Conservation (phyloP, 92 coral and sea anemone genomes). For the Umimayanthus chanpuru region DNA sequence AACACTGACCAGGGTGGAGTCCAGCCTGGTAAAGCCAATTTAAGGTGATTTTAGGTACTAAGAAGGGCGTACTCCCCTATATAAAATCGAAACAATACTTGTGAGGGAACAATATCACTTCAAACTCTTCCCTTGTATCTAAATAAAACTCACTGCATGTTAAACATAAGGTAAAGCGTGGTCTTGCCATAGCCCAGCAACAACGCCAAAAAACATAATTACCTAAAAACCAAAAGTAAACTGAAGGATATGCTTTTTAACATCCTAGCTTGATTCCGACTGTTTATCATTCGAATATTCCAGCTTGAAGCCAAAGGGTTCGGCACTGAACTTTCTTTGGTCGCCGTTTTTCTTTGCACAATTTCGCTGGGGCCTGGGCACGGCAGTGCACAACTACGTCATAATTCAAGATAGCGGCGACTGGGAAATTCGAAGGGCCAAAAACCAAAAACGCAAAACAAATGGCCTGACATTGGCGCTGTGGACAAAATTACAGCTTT, state of each 20-base stretch:
- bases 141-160: neutral
- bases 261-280: no score
- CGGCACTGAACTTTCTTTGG: no score
- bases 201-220: neutral
- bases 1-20: neutral
- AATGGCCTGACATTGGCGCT: no score
- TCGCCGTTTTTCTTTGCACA: no score
- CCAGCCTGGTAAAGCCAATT: neutral
- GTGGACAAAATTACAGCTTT: neutral
- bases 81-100: neutral
- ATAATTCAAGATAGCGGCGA: no score
- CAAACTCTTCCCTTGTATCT: neutral
- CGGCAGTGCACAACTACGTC: no score
- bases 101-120: neutral
- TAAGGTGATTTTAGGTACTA: neutral
- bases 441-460: no score
- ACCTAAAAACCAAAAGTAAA: neutral
- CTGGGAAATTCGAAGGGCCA: no score
- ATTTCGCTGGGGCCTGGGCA: no score
- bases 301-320: no score
- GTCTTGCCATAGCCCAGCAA: neutral
- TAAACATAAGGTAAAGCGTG: neutral
- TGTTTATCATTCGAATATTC: no score
- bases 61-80: neutral
- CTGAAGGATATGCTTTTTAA: neutral